Conservation (phyloP, 2,888 invertebrate species). For the Sesia bembeciformis region DNA sequence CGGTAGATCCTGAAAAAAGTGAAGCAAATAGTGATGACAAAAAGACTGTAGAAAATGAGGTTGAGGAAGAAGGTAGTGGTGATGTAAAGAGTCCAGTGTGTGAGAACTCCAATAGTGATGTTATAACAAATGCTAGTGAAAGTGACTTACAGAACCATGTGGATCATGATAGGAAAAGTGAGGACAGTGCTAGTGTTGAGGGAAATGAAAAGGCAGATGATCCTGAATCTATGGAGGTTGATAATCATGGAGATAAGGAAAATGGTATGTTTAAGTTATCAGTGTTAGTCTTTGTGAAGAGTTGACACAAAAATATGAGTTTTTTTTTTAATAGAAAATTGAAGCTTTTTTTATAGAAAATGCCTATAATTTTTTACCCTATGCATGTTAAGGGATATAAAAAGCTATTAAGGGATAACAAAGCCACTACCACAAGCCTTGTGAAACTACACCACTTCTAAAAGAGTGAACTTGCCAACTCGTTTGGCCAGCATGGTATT, state of each 20-base stretch:
- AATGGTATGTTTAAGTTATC: conserved; percentile 17
- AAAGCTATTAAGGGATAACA: too few relatives aligned
- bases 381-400: too few relatives aligned
- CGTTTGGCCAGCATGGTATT: too few relatives aligned
- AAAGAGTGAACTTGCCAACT: too few relatives aligned
- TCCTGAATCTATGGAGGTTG: conserved; percentile 17
- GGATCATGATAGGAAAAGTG: conserved; percentile 22
- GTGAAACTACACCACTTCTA: too few relatives aligned
- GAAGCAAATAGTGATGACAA: not conserved
- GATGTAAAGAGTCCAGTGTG: conserved; percentile 5
- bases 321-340: too few relatives aligned
- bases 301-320: conserved; percentile 12
- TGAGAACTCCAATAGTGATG: conserved; percentile 12
- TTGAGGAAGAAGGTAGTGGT: conserved; percentile 5
- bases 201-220: conserved; percentile 14
- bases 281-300: too few relatives aligned
- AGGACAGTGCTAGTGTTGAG: conserved; percentile 17
- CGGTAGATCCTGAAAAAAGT: not conserved
- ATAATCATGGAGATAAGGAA: conserved; percentile 16
- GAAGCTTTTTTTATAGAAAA: too few relatives aligned
- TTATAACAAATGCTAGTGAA: conserved; percentile 12
- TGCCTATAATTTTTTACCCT: too few relatives aligned
- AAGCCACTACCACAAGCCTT: too few relatives aligned
- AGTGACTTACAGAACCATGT: conserved; percentile 49
- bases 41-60: conserved; percentile 7